Evolutionary conservation across 2,113 vertebrate genomes (phyloP).

Genomic region (Saguinus midas): DNA sequence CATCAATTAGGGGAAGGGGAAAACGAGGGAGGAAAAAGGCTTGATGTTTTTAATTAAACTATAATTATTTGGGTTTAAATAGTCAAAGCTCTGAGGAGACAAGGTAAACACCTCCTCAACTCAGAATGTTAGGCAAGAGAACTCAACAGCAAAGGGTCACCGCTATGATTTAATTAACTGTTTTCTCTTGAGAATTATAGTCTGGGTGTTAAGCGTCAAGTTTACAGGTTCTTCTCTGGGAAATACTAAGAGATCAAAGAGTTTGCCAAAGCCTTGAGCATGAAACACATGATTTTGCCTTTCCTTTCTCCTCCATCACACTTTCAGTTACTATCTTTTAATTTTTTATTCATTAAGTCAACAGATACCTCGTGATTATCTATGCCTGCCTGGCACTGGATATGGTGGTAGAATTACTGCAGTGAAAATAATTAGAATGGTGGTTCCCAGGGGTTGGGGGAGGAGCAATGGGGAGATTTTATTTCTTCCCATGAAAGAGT

Average conservation of each 20-base stretch:
- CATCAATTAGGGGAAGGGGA: not conserved
- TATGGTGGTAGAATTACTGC: not conserved
- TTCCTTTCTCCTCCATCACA: not conserved
- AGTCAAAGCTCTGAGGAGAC: not conserved
- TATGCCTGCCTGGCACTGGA: not conserved
- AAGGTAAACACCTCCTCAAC: not conserved
- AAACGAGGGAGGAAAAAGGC: not conserved
- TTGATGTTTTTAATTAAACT: conserved; percentile 36
- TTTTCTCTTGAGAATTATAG: conserved; percentile 10
- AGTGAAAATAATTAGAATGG: not conserved
- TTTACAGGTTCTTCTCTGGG: not conserved
- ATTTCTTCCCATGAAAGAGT: not conserved
- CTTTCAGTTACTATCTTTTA: not conserved
- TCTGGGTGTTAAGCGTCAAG: not conserved
- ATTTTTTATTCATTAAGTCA: not conserved
- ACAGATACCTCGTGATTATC: not conserved
- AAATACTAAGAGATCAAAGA: conserved; percentile 8
- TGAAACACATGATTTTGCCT: not conserved
- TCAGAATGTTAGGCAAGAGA: not conserved
- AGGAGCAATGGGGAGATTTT: not conserved
- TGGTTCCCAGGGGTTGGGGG: not conserved
- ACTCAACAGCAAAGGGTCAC: not conserved
- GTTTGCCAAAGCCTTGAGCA: not conserved
- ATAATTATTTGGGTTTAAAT: not conserved
- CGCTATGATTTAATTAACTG: not conserved